Evolutionary conservation across 2,797 vertebrate genomes (phyloP).

Genomic region (Falco columbarius): DNA sequence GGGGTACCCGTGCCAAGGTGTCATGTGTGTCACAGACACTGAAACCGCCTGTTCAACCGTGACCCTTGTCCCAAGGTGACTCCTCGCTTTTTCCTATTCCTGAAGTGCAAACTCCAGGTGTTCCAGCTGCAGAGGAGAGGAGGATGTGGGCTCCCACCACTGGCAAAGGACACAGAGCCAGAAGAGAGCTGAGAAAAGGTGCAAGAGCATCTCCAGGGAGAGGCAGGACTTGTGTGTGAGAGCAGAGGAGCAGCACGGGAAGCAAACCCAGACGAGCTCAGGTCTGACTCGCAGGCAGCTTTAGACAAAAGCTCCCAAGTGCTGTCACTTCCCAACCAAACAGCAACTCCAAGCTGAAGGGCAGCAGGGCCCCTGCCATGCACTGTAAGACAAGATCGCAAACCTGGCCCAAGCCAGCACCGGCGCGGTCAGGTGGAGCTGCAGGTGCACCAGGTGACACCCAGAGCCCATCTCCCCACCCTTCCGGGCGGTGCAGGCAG

Average conservation of each 20-base stretch:
- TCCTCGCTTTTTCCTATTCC: neutral
- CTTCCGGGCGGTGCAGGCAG: accelerated
- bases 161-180: neutral
- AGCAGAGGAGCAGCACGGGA: neutral
- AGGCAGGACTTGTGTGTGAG: neutral
- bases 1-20: neutral
- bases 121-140: neutral
- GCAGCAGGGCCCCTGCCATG: neutral
- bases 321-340: neutral
- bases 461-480: neutral
- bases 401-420: neutral
- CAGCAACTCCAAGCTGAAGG: neutral
- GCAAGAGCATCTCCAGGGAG: neutral
- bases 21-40: neutral
- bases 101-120: neutral
- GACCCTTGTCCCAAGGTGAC: neutral
- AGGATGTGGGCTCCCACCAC: neutral
- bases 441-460: neutral
- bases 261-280: neutral
- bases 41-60: neutral
- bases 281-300: neutral
- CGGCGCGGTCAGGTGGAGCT: neutral
- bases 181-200: neutral
- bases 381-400: neutral
- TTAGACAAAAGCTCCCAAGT: neutral